A percentile compares a stretch with the other conserved stretches of the same genome.
Conservation (phyloP, 2,888 invertebrate species). For the Polymixis lichenea region DNA sequence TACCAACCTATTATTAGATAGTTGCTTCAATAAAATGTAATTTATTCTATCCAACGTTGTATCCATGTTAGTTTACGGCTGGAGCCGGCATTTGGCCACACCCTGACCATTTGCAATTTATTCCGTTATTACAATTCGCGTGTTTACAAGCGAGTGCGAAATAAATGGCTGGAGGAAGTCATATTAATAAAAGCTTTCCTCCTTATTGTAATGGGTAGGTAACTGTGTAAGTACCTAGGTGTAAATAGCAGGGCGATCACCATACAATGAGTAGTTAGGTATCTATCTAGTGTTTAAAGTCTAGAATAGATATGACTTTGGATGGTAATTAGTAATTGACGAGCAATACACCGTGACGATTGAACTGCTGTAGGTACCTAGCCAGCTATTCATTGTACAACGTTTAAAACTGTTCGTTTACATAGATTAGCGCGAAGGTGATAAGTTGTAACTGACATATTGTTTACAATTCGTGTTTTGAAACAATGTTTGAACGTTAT, state of each 20-base stretch:
- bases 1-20: conserved; percentile 9
- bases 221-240: not conserved
- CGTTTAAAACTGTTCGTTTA: conserved; percentile 28
- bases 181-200: not conserved
- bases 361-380: not conserved
- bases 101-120: conserved; percentile 16
- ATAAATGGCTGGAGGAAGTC: conserved; percentile 8
- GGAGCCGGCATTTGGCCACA: conserved; percentile 22
- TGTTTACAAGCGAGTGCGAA: conserved; percentile 12
- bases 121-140: not conserved
- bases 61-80: not conserved
- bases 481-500: conserved; percentile 52
- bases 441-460: conserved; percentile 41
- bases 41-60: conserved; percentile 12
- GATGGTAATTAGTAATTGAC: conserved; percentile 36
- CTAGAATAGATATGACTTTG: conserved; percentile 19
- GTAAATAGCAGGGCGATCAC: not conserved
- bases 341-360: conserved; percentile 30
- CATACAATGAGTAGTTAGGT: not conserved
- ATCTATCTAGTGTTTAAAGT: conserved; percentile 6
- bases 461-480: conserved; percentile 50
- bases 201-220: not conserved
- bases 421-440: conserved; percentile 47
- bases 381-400: conserved; percentile 1
- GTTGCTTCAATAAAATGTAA: conserved; percentile 27